Evolutionary conservation across 2,888 invertebrate species (phyloP), one percentile per base, ranked within the genome.

Genomic region (Tachystola acroxantha): DNA sequence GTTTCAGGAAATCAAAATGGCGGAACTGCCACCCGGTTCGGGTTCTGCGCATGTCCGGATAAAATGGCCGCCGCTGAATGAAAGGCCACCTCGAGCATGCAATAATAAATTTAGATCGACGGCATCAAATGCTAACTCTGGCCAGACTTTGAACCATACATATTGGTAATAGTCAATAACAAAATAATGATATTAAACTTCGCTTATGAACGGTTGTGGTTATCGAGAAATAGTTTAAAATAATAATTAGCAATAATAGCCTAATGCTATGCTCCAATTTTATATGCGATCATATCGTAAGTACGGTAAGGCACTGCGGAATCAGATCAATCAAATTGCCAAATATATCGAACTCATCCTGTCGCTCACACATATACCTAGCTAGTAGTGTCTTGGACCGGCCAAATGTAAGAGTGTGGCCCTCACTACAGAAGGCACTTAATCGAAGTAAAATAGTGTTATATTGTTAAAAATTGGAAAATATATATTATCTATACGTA

Each of bases 141-240:
- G 62, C 62, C 64, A 50, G 62, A 57, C 59, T 51, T 56, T 52
- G 51, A 73, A 74, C 71, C 72, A 66, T 70, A 76, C 81, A 79
- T 79, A 78, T 78, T 79, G 73, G 59, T 74, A 72, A 76, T 79
- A 77, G 82, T 84, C 81, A 82, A 81, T 81, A 79, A 78, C 76
- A 73, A 76, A 70, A 73, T 76, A 74, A 76, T 79, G 77, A 77
- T 80, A 77, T 81, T 82, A 73, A 77, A 85, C 82, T 82, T 85
- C 84, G 84, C 85, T 86, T 86, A 86, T 85, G 85, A 85, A 85
- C 75, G 85, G 86, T 85, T 85, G 86, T 86, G 86, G 79, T 84
- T 76, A 81, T 76, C 81, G 82, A 77, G 76, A 82, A 78, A 82
- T 84, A 82, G 81, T 78, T 85, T 78, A 73, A 80, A 75, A 71